Percentiles rank a stretch among this genome's conserved stretches.
Conservation (phyloP, 2,888 invertebrate genomes). For the Callosobruchus maculatus region DNA sequence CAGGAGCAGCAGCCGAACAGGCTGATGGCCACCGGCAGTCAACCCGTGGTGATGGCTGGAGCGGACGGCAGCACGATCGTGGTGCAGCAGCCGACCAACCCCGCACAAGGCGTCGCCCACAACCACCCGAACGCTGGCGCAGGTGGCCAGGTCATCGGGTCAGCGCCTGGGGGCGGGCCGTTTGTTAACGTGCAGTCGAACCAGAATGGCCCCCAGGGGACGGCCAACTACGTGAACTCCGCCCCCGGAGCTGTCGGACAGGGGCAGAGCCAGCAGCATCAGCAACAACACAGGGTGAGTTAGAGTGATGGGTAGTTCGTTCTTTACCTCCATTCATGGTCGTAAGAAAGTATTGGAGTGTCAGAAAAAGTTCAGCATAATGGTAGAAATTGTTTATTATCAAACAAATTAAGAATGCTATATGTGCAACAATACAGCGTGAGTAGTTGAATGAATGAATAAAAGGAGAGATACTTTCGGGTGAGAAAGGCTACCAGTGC, state of each 20-base stretch:
- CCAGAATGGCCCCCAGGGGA: slow-evolving; percentile 33
- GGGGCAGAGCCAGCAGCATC: slow-evolving; percentile 26
- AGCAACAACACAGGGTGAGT: slow-evolving; percentile 38
- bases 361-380: no score
- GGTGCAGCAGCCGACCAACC: background rate
- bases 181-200: slow-evolving; percentile 57
- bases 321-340: no score
- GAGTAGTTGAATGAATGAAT: no score
- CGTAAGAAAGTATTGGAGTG: no score
- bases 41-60: slow-evolving; percentile 33
- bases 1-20: background rate
- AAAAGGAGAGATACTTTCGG: no score
- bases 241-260: slow-evolving; percentile 37
- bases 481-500: no score
- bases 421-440: no score
- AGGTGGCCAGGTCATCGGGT: slow-evolving; percentile 42
- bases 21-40: background rate
- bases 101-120: background rate
- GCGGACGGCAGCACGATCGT: slow-evolving; percentile 38
- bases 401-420: no score
- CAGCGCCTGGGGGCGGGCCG: slow-evolving; percentile 61
- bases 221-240: slow-evolving; percentile 13
- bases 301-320: background rate
- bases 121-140: background rate
- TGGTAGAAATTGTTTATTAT: no score